Conservation (phyloP, 2,797 vertebrate genomes). For the Tamandua tetradactyla region DNA sequence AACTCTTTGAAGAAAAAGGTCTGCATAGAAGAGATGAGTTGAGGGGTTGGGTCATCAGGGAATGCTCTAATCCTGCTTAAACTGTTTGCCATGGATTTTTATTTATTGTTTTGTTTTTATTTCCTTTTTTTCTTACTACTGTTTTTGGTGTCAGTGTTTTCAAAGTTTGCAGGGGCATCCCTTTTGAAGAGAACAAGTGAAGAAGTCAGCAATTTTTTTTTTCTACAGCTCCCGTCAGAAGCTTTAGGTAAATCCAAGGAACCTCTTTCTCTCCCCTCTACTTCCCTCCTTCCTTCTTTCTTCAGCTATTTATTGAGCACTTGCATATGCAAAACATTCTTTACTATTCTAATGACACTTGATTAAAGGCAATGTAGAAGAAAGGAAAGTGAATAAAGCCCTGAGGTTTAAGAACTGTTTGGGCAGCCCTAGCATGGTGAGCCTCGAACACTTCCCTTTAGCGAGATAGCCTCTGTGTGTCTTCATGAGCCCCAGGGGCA, state of each 20-base stretch:
- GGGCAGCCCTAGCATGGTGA: accelerated
- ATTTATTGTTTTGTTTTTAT: not conserved
- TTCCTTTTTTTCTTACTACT: not conserved
- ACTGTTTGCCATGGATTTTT: not conserved
- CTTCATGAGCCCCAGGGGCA: accelerated
- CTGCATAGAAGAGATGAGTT: not conserved
- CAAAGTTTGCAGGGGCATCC: not conserved
- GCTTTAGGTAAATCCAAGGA: not conserved
- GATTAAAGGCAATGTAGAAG: not conserved
- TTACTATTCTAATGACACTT: not conserved
- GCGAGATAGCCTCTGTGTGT: not conserved
- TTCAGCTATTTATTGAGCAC: not conserved
- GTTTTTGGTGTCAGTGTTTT: not conserved
- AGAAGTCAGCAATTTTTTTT: not conserved
- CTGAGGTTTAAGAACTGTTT: not conserved
- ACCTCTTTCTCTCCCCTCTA: not conserved
- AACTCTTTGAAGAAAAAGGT: not conserved
- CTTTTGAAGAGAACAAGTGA: not conserved
- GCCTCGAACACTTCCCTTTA: accelerated
- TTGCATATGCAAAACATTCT: not conserved
- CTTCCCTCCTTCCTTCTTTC: not conserved
- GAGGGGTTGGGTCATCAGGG: accelerated
- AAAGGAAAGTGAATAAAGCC: not conserved
- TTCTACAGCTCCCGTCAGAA: not conserved
- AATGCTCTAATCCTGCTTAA: not conserved